Conservation (phyloP, 2,113 vertebrate genomes). For the Brevimyrus niger region DNA sequence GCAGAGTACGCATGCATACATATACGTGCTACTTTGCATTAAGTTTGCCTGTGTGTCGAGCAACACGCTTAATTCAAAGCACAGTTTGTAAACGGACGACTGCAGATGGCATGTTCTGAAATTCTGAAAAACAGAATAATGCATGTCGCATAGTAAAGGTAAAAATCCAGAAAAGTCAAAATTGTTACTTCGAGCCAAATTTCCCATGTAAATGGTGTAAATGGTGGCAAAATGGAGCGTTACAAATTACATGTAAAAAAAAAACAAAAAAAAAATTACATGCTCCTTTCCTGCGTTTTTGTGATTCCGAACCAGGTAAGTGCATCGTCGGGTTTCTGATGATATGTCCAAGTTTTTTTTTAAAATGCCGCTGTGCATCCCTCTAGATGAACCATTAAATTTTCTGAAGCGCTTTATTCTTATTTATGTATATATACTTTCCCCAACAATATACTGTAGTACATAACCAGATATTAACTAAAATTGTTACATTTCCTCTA, state of each 20-base stretch:
- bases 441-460: not conserved
- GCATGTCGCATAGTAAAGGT: not conserved
- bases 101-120: not conserved
- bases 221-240: not conserved
- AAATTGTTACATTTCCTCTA: not conserved
- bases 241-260: too few relatives aligned
- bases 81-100: not conserved
- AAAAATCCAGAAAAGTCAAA: not conserved
- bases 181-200: not conserved
- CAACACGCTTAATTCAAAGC: not conserved
- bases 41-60: not conserved
- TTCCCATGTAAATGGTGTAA: not conserved
- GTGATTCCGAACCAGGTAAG: not conserved
- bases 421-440: not conserved
- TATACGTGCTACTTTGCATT: not conserved
- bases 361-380: not conserved
- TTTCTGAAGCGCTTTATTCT: not conserved
- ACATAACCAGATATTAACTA: not conserved
- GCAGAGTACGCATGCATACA: not conserved
- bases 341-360: not conserved
- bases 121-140: not conserved
- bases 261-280: too few relatives aligned
- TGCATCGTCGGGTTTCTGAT: not conserved
- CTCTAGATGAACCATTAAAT: not conserved
- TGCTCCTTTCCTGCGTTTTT: not conserved